phyloP scores from a whole-genome alignment of 2,888 invertebrate species.

The Rhingia campestris region DNA sequence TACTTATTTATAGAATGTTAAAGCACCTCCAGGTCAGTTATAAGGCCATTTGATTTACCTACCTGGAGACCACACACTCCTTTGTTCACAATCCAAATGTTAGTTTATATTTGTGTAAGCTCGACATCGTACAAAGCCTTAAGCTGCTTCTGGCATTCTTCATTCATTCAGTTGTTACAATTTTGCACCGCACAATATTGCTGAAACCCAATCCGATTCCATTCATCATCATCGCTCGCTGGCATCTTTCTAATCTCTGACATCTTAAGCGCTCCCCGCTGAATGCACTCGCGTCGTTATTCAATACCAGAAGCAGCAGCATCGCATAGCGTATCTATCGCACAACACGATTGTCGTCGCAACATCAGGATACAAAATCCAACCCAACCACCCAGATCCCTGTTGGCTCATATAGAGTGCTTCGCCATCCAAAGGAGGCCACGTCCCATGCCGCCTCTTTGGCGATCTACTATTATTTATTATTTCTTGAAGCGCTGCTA shows the following conservation, averaged over 20 bases:
- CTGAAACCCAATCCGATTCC: constrained; percentile 60
- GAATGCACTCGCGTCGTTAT: constrained; percentile 49
- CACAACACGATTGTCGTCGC: constrained; percentile 56
- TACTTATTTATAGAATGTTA: no score
- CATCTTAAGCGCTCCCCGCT: constrained; percentile 69
- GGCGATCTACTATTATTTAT: constrained; percentile 66
- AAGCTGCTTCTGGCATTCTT: constrained; percentile 8
- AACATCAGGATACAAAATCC: constrained; percentile 48
- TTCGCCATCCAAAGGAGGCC: constrained; percentile 53
- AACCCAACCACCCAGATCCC: constrained; percentile 37
- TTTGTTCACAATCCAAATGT: no score
- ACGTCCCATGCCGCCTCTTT: constrained; percentile 32
- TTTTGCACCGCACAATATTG: constrained; percentile 19
- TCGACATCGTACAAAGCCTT: constrained; percentile 16
- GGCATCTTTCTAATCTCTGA: constrained; percentile 63
- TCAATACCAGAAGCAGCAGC: constrained; percentile 70
- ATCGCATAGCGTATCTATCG: constrained; percentile 50
- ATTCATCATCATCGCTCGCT: constrained; percentile 65
- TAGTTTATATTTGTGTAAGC: neutral
- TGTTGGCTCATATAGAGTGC: constrained; percentile 16
- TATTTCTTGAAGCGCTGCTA: constrained; percentile 47
- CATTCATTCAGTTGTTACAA: constrained; percentile 59
- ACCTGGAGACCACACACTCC: no score
- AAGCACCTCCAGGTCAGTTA: no score
- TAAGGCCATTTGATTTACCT: no score